Base-by-base conservation (phyloP, 1,140 invertebrate genomes). In the Ips typographus region DNA sequence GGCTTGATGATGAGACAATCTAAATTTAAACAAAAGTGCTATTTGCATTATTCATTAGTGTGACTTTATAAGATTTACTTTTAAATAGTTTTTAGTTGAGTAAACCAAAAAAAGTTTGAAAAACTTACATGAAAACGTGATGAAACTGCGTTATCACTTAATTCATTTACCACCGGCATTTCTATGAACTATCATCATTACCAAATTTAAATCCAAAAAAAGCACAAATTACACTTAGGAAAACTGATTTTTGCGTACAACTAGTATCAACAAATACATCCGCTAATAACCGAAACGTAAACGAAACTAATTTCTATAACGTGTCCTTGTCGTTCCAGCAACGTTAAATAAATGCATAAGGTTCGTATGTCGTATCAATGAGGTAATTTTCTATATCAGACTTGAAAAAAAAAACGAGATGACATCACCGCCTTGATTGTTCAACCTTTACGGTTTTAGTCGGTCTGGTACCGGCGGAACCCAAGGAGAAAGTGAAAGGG, bases 341-440 rank as follows among this genome's bases (percentile, higher is more conserved):
- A 8, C 38, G 41, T 36, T 42, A 22, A 22, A 22, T 49, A 22
- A 49, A 49, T 3, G 44, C 44, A 49, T 49, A 49, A 8, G 44
- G 44, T 56, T 37, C 41, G 41, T 36, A 2, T 44, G 40, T 61
- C 8, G 8, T 40, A 37, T 61, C 38, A 56, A 56, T 56, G 53
- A 56, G 53, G 53, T 56, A 56, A 56, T 49, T 22, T 49, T 22
- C 47, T 49, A 68, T 22, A 72, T 53, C 43, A 71, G 60, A 65
- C 61, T 44, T 40, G 36, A 44, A 41, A 49, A 49, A 68, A 66
- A 71, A 71, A 65, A 68, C 65, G 65, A 65, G 40, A 71, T 71
- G 66, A 68, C 70, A 74, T 74, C 73, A 74, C 51, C 58, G 51
- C 44, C 51, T 65, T 65, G 60, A 70, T 62, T 71, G 70, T 74